These are phyloP conservation scores for Ascaphus truei DNA, from an alignment of 2,113 vertebrate genomes.

Conservation along the genomic window DNA sequence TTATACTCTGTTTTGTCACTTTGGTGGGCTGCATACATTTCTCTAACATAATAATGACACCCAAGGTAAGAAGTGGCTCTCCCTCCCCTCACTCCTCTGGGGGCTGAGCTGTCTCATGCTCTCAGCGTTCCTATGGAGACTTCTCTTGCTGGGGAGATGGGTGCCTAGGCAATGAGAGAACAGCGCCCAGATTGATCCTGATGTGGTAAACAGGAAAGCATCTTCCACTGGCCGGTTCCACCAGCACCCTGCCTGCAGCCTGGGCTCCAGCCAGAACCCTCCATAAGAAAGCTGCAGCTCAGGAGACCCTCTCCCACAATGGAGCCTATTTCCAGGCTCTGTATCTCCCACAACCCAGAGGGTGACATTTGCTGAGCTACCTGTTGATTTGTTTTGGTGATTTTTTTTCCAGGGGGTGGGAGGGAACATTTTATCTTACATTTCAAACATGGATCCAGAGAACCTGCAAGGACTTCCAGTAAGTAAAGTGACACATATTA, in stretches of 20 bases:
- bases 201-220: slow-evolving; percentile 49
- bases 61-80: slow-evolving; percentile 15
- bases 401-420: not conserved
- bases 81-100: not conserved
- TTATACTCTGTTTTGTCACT: no score
- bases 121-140: slow-evolving; percentile 63
- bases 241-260: not conserved
- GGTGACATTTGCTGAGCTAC: slow-evolving; percentile 18
- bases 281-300: slow-evolving; percentile 7
- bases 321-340: slow-evolving; percentile 18
- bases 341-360: slow-evolving; percentile 13
- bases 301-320: not conserved
- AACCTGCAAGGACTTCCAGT: slow-evolving; percentile 56
- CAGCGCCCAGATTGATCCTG: slow-evolving; percentile 14
- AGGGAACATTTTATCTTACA: slow-evolving; percentile 24
- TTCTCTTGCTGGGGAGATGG: slow-evolving; percentile 50
- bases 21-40: not conserved
- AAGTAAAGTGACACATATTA: slow-evolving; percentile 55
- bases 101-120: slow-evolving; percentile 39
- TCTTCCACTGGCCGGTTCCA: slow-evolving; percentile 34
- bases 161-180: slow-evolving; percentile 47
- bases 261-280: not conserved
- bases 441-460: slow-evolving; percentile 59
- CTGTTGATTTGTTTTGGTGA: slow-evolving; percentile 13
- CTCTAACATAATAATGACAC: slow-evolving; percentile 20